Percentiles rank a stretch among this genome's conserved stretches.
Evolutionary conservation across 2,113 vertebrate species (phyloP).

Genomic region (Misgurnus mizolepis): DNA sequence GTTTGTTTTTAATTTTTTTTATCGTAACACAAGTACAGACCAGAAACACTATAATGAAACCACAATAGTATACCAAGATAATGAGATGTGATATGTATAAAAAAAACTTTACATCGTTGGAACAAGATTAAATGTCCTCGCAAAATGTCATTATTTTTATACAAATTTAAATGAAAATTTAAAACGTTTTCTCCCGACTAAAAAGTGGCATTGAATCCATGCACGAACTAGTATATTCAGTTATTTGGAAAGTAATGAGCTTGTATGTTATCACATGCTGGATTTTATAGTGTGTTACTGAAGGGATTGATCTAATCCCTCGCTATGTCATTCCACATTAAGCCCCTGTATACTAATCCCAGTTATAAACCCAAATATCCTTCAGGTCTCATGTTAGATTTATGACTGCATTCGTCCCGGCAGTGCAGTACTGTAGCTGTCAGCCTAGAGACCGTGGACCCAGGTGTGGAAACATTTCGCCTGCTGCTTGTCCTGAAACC

Average conservation of each 20-base stretch:
- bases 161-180: too few species aligned
- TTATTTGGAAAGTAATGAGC: not conserved
- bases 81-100: too few species aligned
- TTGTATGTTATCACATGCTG: constrained; percentile 26
- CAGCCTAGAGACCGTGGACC: constrained; percentile 1
- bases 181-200: too few species aligned
- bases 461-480: constrained; percentile 13
- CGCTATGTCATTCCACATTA: constrained; percentile 25
- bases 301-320: constrained; percentile 30
- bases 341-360: constrained; percentile 27
- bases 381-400: constrained; percentile 24
- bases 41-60: not conserved
- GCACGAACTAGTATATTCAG: not conserved
- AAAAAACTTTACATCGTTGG: too few species aligned
- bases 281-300: constrained; percentile 28
- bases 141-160: too few species aligned
- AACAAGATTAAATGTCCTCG: too few species aligned
- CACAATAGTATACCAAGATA: too few species aligned
- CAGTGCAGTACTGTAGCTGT: not conserved
- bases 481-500: constrained; percentile 17
- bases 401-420: constrained; percentile 3
- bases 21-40: constrained; percentile 3
- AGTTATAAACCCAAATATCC: constrained; percentile 43
- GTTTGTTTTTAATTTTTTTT: too few species aligned
- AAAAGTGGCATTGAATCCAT: too few species aligned